These are phyloP conservation scores for Thalassophryne amazonica DNA, from an alignment of 2,797 vertebrate genomes.

Conservation along the genomic window DNA sequence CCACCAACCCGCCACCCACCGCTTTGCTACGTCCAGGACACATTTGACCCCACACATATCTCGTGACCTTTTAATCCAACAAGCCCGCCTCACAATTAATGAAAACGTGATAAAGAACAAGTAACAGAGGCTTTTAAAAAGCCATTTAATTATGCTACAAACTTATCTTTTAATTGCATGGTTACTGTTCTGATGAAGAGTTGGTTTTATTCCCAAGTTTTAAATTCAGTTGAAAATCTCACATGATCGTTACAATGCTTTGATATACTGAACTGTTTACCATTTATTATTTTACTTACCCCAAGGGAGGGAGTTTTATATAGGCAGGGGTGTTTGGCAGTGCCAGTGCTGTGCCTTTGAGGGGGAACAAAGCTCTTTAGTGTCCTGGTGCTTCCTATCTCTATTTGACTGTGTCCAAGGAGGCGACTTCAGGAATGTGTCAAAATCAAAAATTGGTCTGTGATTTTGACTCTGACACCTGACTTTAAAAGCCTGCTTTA, in stretches of 20 bases:
- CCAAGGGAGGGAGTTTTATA: no score
- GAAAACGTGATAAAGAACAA: constrained; percentile 57
- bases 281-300: no score
- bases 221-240: constrained; percentile 7
- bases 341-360: no score
- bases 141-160: constrained; percentile 46
- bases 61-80: constrained; percentile 65
- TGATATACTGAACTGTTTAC: no score
- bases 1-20: background rate
- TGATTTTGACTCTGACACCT: no score
- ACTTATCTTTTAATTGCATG: constrained; percentile 75
- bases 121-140: constrained; percentile 35
- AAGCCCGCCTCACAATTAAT: constrained; percentile 58
- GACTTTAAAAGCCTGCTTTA: no score
- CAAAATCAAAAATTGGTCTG: no score
- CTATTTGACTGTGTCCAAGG: no score
- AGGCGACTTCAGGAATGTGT: no score
- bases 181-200: constrained; percentile 29
- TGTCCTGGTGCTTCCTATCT: no score
- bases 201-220: constrained; percentile 25
- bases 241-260: constrained; percentile 1
- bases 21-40: constrained; percentile 13
- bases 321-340: no score
- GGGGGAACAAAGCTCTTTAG: no score
- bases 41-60: constrained; percentile 53